These are phyloP conservation scores for Ictidomys tridecemlineatus DNA, from an alignment of 2,113 vertebrate genomes.

Conservation along the genomic window DNA sequence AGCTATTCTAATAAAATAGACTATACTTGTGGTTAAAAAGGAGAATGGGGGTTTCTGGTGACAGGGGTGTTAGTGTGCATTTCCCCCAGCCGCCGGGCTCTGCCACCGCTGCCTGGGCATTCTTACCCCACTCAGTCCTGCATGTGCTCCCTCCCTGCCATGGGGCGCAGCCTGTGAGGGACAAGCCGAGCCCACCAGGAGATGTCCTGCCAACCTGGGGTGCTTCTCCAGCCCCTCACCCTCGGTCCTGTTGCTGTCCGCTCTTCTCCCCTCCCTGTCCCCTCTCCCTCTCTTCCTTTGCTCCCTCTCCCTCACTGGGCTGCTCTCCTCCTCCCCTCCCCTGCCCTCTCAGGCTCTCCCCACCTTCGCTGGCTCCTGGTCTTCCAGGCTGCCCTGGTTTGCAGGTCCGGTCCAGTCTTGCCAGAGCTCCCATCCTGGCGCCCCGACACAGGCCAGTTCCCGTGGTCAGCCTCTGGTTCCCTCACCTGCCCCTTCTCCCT, in stretches of 20 bases:
- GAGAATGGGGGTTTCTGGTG: not conserved
- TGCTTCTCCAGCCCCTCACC: rapidly evolving
- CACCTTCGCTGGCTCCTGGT: not conserved
- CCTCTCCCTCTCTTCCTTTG: not conserved
- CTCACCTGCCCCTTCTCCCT: too few species aligned
- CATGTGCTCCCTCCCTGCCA: rapidly evolving
- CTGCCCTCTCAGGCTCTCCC: too few species aligned
- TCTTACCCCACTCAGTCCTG: rapidly evolving
- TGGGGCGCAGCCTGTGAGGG: not conserved
- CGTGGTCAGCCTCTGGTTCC: too few species aligned
- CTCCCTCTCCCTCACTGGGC: too few species aligned
- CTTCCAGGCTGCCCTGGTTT: too few species aligned
- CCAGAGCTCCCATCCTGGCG: too few species aligned
- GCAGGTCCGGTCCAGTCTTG: too few species aligned
- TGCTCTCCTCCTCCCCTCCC: not conserved
- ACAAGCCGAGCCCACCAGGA: too few species aligned
- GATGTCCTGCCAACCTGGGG: rapidly evolving
- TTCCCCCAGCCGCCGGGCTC: not conserved
- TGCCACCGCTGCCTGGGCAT: rapidly evolving
- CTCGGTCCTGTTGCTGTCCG: not conserved
- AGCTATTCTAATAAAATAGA: not conserved
- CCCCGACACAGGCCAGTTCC: too few species aligned
- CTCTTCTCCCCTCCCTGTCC: rapidly evolving
- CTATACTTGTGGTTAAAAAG: not conserved
- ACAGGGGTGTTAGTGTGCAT: rapidly evolving